A percentile compares a stretch with the other conserved stretches of the same genome.
Evolutionary conservation across 1,140 invertebrate genomes (phyloP).

Genomic region (Sinonovacula constricta): DNA sequence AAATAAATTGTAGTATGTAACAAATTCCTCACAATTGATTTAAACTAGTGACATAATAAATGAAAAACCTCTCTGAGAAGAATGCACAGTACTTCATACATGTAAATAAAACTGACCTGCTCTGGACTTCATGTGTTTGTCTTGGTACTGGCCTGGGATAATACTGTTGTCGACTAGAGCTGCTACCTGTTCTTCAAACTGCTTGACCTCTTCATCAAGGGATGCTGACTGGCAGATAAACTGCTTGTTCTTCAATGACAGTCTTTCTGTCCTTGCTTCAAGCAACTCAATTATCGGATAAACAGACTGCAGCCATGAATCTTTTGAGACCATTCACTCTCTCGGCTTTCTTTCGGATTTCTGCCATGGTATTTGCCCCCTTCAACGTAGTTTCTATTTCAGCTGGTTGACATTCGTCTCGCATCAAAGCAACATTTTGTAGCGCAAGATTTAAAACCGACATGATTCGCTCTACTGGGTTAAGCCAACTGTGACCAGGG

Average conservation of each 20-base stretch:
- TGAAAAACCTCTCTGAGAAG: no score
- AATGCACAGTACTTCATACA: no score
- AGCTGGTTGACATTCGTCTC: slow-evolving; percentile 6
- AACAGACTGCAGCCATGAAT: slow-evolving; percentile 33
- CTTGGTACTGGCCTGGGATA: no score
- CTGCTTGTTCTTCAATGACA: slow-evolving; percentile 38
- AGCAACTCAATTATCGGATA: slow-evolving; percentile 5
- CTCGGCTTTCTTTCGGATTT: slow-evolving; percentile 23
- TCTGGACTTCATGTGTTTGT: no score
- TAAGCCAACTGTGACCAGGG: slow-evolving; percentile 34
- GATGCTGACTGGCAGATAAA: slow-evolving; percentile 20
- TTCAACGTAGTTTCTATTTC: slow-evolving; percentile 3
- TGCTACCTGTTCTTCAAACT: slow-evolving; percentile 14
- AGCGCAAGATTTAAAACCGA: slow-evolving; percentile 44
- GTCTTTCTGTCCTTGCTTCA: slow-evolving; percentile 12
- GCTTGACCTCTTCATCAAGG: slow-evolving; percentile 26
- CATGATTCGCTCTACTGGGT: slow-evolving; percentile 51
- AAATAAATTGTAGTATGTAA: no score
- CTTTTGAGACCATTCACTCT: slow-evolving; percentile 30
- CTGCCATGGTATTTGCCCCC: slow-evolving; percentile 6
- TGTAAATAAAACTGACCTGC: no score
- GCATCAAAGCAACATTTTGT: slow-evolving; percentile 27
- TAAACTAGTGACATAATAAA: no score
- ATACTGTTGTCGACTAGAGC: no score
- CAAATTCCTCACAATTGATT: no score